Conservation (phyloP, 2,888 invertebrate species). For the Spisula solida region DNA sequence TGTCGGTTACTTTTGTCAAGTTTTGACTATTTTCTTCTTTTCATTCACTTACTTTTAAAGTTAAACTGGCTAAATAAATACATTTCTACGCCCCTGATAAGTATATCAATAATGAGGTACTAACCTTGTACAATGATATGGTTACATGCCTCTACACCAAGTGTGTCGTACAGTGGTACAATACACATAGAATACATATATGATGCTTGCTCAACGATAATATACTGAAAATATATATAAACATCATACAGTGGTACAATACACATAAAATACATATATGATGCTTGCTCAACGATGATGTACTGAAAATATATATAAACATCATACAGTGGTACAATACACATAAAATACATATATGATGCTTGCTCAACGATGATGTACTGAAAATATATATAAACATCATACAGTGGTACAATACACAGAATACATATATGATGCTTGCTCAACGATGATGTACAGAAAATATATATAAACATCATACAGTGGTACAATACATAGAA, state of each 20-base stretch:
- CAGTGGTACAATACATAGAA: slow-evolving; percentile 84
- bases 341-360: slow-evolving; percentile 84
- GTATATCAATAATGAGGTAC: slow-evolving; percentile 67
- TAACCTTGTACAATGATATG: slow-evolving; percentile 97
- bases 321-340: slow-evolving; percentile 85
- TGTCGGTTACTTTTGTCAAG: too few species aligned
- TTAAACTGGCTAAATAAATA: too few species aligned
- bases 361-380: slow-evolving; percentile 82
- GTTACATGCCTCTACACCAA: slow-evolving; percentile 97
- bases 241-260: slow-evolving; percentile 83
- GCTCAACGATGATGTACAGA: too few species aligned
- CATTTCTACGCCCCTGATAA: too few species aligned
- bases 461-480: too few species aligned
- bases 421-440: slow-evolving; percentile 84
- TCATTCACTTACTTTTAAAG: too few species aligned
- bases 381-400: too few species aligned
- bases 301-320: too few species aligned
- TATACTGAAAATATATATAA: slow-evolving; percentile 83
- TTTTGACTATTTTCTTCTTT: too few species aligned
- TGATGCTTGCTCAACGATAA: slow-evolving; percentile 82
- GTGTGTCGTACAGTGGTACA: slow-evolving; percentile 85
- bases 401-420: slow-evolving; percentile 85
- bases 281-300: slow-evolving; percentile 82
- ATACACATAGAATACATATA: slow-evolving; percentile 84
- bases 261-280: slow-evolving; percentile 84